Evolutionary conservation across 2,888 invertebrate species (phyloP), one percentile per base, ranked within the genome.

Genomic region (Amphiduros pacificus): DNA sequence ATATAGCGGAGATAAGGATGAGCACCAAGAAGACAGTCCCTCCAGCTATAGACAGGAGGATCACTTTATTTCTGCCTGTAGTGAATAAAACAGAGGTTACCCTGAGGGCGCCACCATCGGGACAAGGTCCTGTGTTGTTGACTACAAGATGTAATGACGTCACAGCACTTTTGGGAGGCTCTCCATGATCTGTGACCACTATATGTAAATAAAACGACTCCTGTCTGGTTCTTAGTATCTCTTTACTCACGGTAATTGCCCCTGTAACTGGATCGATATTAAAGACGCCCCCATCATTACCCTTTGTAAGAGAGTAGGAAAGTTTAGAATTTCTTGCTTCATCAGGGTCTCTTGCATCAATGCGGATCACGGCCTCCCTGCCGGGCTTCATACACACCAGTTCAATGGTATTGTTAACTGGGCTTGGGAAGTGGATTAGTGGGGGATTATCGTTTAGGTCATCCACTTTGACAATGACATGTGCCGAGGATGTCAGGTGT

Each of bases 201-300:
- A 68, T 55, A 17, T 62, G 55, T 22, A 68, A 48, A n/a, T 48
- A 51, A 31, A 60, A 57, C 20, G 48, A 28, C 36, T 56, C 32
- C 26, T 29, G 40, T 26, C 52, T 41, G n/a, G 36, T 26, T 27
- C 49, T 53, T 27, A 55, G 48, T 9, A 75, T 71, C 17, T 67
- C 65, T 41, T 69, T 69, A 3, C 70, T 71, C 0, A 77, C 67
- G 29, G 70, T 67, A 22, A 85, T 79, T 48, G 80, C 80, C 1
- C 85, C 85, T 20, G 74, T 74, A 5, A 74, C 64, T 2, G 74
- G 65, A 58, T 84, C 79, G 55, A 85, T 78, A 50, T 70, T 71
- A 70, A 85, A 85, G 52, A 83, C 73, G 3, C 72, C 70, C 1
- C 80, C 77, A 36, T 78, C 78, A 55, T 84, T 84, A 17, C 84